These are phyloP conservation scores for Vidua macroura DNA, from an alignment of 2,113 vertebrate species.

Conservation along the genomic window DNA sequence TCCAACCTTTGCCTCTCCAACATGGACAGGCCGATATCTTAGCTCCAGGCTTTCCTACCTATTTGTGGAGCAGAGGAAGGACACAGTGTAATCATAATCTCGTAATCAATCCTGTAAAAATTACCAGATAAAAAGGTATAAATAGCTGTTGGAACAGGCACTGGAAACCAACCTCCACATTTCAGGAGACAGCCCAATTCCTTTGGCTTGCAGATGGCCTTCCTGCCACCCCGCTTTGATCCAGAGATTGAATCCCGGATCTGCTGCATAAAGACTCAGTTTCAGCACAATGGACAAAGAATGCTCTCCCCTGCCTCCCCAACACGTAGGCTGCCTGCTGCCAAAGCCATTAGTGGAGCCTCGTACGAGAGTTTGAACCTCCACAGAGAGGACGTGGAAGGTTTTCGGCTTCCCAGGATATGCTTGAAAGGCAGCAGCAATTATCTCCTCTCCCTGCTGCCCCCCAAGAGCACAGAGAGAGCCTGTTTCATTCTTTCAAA, in stretches of 20 bases:
- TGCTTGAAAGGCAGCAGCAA: not conserved
- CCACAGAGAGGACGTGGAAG: not conserved
- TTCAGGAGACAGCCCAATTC: not conserved
- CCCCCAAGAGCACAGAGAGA: not conserved
- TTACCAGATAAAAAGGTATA: not conserved
- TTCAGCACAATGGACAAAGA: not conserved
- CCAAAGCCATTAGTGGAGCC: conserved; percentile 24
- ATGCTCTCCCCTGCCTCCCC: not conserved
- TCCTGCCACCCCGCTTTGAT: not conserved
- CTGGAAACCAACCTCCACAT: not conserved
- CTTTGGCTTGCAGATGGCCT: not conserved
- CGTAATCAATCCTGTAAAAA: not conserved
- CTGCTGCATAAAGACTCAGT: not conserved
- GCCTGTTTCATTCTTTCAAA: not conserved
- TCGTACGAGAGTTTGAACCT: not conserved
- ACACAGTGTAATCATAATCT: not conserved
- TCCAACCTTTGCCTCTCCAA: not conserved
- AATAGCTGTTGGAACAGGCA: conserved; percentile 46
- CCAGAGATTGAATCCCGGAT: not conserved
- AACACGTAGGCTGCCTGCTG: conserved; percentile 46
- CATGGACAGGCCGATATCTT: accelerated
- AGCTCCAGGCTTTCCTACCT: not conserved
- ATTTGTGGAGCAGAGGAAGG: not conserved
- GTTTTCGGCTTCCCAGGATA: not conserved
- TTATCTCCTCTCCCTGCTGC: not conserved